Percentiles rank a stretch among this genome's conserved stretches.
phyloP scores from a whole-genome alignment of 35 echinoderm and acorn worm species.

The Ophioderma brevispina region DNA sequence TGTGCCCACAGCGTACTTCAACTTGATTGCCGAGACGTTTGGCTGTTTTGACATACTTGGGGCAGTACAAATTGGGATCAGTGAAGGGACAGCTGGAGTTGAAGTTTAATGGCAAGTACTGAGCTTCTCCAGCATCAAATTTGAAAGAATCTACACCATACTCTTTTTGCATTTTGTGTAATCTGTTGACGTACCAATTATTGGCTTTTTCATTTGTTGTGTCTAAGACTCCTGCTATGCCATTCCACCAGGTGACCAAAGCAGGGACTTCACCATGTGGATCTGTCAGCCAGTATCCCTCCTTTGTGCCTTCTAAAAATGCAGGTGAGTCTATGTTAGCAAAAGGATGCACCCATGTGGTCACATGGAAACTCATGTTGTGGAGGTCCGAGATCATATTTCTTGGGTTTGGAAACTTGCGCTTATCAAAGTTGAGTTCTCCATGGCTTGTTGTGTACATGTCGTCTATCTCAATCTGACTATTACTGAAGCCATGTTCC shows the following conservation, averaged over 20 bases:
- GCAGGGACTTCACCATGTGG: slow-evolving; percentile 48
- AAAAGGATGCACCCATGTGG: slow-evolving; percentile 62
- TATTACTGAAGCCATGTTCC: slow-evolving; percentile 47
- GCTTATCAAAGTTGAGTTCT: slow-evolving; percentile 31
- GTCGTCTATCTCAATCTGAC: slow-evolving; percentile 78
- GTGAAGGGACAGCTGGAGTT: slow-evolving; percentile 24
- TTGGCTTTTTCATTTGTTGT: slow-evolving; percentile 49
- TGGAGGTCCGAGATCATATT: slow-evolving; percentile 55
- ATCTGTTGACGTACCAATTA: slow-evolving; percentile 63
- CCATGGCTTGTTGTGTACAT: slow-evolving; percentile 56
- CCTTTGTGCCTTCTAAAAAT: slow-evolving; percentile 36
- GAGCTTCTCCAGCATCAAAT: slow-evolving; percentile 86
- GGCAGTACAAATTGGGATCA: slow-evolving; percentile 74
- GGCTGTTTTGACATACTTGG: slow-evolving; percentile 52
- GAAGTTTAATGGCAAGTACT: slow-evolving; percentile 62
- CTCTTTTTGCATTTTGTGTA: slow-evolving; percentile 22
- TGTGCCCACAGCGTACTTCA: slow-evolving; percentile 65
- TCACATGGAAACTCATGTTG: slow-evolving; percentile 47
- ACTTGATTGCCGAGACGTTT: slow-evolving; percentile 33
- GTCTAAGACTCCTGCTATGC: slow-evolving; percentile 64
- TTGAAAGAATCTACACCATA: slow-evolving; percentile 73
- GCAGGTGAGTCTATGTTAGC: slow-evolving; percentile 64
- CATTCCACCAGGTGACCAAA: slow-evolving; percentile 81
- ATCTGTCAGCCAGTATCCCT: slow-evolving; percentile 70
- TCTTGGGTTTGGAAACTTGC: slow-evolving; percentile 50